Conservation (phyloP, 1,140 invertebrate species). For the Sinonovacula constricta region DNA sequence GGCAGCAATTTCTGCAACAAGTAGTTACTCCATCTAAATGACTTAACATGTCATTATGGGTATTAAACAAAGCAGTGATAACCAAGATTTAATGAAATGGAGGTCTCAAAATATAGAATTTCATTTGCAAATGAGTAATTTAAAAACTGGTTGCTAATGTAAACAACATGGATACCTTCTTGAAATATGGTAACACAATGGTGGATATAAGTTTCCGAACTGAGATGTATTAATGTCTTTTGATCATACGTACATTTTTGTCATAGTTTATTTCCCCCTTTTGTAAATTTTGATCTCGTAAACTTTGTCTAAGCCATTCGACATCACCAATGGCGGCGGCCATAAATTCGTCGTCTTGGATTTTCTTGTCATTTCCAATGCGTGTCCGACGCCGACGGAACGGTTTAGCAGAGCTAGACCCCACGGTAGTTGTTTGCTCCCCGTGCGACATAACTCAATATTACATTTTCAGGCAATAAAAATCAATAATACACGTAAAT, state of each 20-base stretch:
- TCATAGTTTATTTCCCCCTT: conserved; percentile 73
- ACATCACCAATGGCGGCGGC: conserved; percentile 78
- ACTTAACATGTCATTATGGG: no score
- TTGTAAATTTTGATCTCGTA: conserved; percentile 64
- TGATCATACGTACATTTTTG: conserved; percentile 78
- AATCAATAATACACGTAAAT: no score
- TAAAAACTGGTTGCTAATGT: conserved; percentile 16
- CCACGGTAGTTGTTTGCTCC: conserved; percentile 17
- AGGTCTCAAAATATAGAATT: no score
- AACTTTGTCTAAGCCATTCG: conserved; percentile 78
- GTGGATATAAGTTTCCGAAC: no score
- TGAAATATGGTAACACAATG: no score
- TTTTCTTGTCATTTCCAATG: conserved; percentile 70
- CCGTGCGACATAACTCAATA: conserved; percentile 35
- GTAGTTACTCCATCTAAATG: no score
- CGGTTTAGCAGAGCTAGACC: conserved; percentile 30
- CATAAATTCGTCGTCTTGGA: conserved; percentile 78
- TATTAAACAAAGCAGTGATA: no score
- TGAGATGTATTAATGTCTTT: no score
- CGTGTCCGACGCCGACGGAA: conserved; percentile 57
- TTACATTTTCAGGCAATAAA: no score
- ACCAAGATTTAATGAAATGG: no score
- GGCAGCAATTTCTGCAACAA: no score
- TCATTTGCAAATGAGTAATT: no score
- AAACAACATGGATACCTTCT: conserved; percentile 25